Base-by-base conservation (phyloP, 37 sponge, comb jelly and placozoan species). In the Hexactinellida sp. region DNA sequence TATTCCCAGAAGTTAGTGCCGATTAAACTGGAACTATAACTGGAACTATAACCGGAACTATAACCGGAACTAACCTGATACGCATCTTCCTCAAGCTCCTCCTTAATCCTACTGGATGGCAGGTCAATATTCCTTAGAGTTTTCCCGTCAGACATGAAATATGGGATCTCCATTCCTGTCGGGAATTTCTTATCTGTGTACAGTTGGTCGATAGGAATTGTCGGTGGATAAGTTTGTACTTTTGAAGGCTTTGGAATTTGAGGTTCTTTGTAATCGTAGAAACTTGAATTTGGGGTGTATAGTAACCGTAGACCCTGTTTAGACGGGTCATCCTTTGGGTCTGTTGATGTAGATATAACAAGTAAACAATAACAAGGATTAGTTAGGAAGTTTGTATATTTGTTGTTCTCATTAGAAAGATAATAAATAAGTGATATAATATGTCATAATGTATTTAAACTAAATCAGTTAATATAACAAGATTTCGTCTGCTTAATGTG, bases 161-260 rank as follows among this genome's bases (percentile, higher is more conserved):
- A 95, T 0, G 88, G 86, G 85, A 90, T 63, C 54, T 93, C 91
- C 54, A 84, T 41, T 54, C 97, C 99, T 37, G 0, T 38, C 24
- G 96, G 96, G 85, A 90, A 98, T 36, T 83, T 55, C 7, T 84
- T 88, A 21, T 84, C 88, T 30, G 93, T 84, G 86, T 92, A 98
- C 38, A 95, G 86, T 36, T 88, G 86, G 24, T 90, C 76, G 39
- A 98, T 94, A 36, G 99, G 92, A 37, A 98, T 85, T 37, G 99
- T 86, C 30, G 99, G 99, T 37, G 94, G 94, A 37, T 87, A 71
- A n/a, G 96, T 92, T 84, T 98, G 99, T 24, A 36, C 55, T 83
- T 63, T 47, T 38, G 28, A 32, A 0, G 94, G 92, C 3, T 38
- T 54, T 5, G 90, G 88, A 23, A 38, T 55, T 9, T 38, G 36